Conservation (phyloP, 2,113 vertebrate species). For the Cyanoderma ruficeps region DNA sequence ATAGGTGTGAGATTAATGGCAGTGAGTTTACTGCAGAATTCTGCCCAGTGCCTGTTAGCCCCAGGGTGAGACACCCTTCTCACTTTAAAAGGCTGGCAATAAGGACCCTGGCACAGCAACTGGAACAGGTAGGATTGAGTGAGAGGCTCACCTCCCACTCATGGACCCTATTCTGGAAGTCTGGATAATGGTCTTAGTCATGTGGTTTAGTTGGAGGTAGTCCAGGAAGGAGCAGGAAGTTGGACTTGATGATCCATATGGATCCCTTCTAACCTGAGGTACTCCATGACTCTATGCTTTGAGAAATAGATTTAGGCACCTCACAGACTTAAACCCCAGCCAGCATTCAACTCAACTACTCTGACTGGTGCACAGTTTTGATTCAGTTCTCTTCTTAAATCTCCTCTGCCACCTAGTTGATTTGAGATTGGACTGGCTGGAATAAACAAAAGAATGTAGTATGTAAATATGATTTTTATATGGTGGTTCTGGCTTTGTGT, state of each 20-base stretch:
- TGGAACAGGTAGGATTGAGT: neutral
- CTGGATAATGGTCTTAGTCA: neutral
- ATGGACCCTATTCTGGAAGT: neutral
- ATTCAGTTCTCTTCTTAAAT: neutral
- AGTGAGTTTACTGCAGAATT: neutral
- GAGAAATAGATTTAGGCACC: neutral
- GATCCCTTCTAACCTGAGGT: neutral
- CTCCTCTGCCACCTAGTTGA: neutral
- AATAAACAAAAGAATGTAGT: neutral
- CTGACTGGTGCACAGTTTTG: neutral
- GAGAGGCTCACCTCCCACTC: neutral
- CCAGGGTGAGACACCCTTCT: conserved; percentile 8
- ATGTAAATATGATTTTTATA: neutral
- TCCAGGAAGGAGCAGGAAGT: neutral
- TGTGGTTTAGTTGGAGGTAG: neutral
- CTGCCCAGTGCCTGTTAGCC: neutral
- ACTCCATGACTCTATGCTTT: neutral
- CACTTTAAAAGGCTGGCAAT: conserved; percentile 49
- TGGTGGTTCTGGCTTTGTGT: neutral
- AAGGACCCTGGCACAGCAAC: neutral
- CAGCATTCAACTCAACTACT: neutral
- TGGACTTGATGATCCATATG: neutral
- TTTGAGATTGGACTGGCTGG: neutral
- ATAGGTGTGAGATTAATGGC: conserved; percentile 10
- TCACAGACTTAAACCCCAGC: neutral